Percentiles rank a stretch among this genome's conserved stretches.
These are phyloP conservation scores for Iguana delicatissima DNA, from an alignment of 2,797 vertebrate species.

Conservation along the genomic window DNA sequence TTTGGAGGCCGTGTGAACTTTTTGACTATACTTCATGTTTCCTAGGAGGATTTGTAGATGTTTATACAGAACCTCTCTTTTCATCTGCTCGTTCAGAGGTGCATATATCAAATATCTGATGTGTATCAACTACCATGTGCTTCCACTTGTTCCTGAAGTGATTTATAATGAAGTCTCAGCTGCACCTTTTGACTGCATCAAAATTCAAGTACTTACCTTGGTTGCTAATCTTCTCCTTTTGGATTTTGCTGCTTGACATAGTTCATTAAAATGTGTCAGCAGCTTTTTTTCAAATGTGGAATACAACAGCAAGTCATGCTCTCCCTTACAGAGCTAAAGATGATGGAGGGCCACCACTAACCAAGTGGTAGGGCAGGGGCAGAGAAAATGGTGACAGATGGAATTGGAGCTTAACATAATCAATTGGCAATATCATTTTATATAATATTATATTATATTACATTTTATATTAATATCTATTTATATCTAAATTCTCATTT, in stretches of 20 bases:
- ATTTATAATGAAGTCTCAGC: slow-evolving; percentile 35
- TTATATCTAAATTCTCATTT: too few species aligned
- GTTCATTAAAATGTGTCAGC: not conserved
- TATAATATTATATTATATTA: too few species aligned
- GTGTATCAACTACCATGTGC: not conserved
- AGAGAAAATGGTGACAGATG: too few species aligned
- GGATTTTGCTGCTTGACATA: not conserved
- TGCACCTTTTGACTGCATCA: not conserved
- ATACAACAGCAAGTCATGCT: too few species aligned
- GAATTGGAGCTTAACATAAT: too few species aligned
- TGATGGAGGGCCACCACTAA: too few species aligned
- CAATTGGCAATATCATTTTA: too few species aligned
- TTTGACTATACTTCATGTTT: slow-evolving; percentile 46
- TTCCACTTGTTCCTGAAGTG: not conserved
- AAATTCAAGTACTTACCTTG: not conserved
- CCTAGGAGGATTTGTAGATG: slow-evolving; percentile 8
- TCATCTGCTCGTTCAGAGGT: slow-evolving; percentile 39
- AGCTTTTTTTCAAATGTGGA: not conserved
- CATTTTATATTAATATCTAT: too few species aligned
- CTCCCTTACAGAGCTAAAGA: too few species aligned
- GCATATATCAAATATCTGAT: slow-evolving; percentile 38
- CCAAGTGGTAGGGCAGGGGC: too few species aligned
- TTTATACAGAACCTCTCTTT: slow-evolving; percentile 30
- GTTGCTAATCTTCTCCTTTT: fast-evolving
- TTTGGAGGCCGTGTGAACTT: not conserved